phyloP scores from a whole-genome alignment of 2,888 invertebrate species.

The Scaeva pyrastri region DNA sequence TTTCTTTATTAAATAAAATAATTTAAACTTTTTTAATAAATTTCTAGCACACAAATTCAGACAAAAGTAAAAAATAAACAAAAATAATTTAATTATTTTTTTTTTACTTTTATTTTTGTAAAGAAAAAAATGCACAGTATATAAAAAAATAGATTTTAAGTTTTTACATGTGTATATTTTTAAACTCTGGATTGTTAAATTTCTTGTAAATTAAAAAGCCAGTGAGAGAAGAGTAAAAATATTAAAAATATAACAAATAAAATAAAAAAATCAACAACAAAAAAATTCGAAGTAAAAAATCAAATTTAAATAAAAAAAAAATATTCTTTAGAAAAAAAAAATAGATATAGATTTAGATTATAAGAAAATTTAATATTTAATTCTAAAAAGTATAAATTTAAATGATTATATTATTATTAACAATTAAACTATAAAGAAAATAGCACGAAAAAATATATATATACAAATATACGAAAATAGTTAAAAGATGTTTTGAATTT shows the following conservation, averaged over 20 bases:
- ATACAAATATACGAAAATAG: constrained; percentile 44
- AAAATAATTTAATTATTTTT: constrained; percentile 71
- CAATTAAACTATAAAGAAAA: constrained; percentile 42
- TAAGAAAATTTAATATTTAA: constrained; percentile 22
- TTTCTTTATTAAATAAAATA: neutral
- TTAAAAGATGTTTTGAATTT: neutral
- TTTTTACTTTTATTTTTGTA: neutral
- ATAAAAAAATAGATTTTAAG: neutral
- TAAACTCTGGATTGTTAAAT: constrained; percentile 59
- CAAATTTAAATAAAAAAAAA: constrained; percentile 1
- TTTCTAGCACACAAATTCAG: constrained; percentile 29
- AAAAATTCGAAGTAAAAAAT: constrained; percentile 1
- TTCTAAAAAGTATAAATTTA: constrained; percentile 48
- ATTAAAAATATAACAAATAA: neutral
- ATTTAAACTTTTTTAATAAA: constrained; percentile 14
- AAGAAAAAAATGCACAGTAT: constrained; percentile 56
- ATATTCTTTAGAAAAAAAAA: neutral
- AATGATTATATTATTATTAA: constrained; percentile 38
- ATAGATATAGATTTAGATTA: neutral
- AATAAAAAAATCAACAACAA: neutral
- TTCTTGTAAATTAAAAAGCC: constrained; percentile 68
- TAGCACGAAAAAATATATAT: constrained; percentile 72
- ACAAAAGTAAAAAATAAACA: constrained; percentile 25
- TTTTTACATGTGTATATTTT: constrained; percentile 14
- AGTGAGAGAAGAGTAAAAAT: constrained; percentile 43